Evolutionary conservation across 2,797 vertebrate genomes (phyloP), one percentile per base, ranked within the genome.

Genomic region (Notoglanidium macrostoma): DNA sequence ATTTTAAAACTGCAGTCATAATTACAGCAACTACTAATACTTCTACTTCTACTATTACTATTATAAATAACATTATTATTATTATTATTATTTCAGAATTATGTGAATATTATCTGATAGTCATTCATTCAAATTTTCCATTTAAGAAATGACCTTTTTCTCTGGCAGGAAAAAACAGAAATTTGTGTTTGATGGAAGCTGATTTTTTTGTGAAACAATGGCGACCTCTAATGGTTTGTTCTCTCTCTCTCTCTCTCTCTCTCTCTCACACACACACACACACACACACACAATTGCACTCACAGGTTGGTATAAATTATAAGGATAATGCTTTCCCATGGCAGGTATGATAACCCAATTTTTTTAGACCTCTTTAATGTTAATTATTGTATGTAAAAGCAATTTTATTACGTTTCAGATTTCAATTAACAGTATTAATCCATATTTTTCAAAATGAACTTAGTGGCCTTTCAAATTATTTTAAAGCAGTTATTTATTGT

Each of bases 171-270:
- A 57, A 35, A 59, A 40, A 10, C 23, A 26, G 11, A n/a, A 10
- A 7, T n/a, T 19, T 44, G 17, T 51, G 29, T 83, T 51, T 1
- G 0, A 7, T 21, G 17, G 19, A 40, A 17, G 26, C 29, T 44
- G 54, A 68, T 81, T 74, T 40, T 51, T 77, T 10, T 61, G 51
- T 93, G 90, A 93, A 79, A 89, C 59, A 59, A 79, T 90, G 88
- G 87, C 92, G 93, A 94, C 93, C 91, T 91, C 93, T 92, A 73
- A 91, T 92, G 94, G 92, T 88, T 83, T 87, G 72, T 70, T 51
- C 59, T 29, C 63, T 73, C 70, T 46, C 70, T 73, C 40, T 73
- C 70, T 44, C 70, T 72, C 74, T n/a, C 0, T 51, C 46, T 49
- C 73, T 49, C 72, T 26, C 72, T 49, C 44, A 14, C 72, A 49